Percentiles rank a stretch among this genome's conserved stretches.
phyloP scores from a whole-genome alignment of 2,113 vertebrate species.

The Notothenia coriiceps region DNA sequence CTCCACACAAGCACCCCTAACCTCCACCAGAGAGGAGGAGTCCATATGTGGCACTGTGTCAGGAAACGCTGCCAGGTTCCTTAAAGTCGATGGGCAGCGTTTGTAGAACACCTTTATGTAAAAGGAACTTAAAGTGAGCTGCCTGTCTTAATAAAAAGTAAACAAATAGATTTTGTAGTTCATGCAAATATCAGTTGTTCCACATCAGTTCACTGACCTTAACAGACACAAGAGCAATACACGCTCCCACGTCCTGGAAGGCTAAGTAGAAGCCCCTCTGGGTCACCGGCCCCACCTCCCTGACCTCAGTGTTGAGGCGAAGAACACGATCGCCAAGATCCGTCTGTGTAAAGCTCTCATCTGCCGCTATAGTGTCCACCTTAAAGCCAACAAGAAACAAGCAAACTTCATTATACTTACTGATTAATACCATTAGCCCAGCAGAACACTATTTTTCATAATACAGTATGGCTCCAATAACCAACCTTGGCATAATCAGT shows the following conservation, averaged over 20 bases:
- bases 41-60: slow-evolving; percentile 95
- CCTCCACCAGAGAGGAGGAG: slow-evolving; percentile 97
- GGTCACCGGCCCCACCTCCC: slow-evolving; percentile 94
- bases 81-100: slow-evolving; percentile 93
- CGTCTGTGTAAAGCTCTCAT: slow-evolving; percentile 99
- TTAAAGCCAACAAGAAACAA: slow-evolving; percentile 69
- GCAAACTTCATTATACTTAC: background rate
- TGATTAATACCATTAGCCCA: background rate
- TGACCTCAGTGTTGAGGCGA: slow-evolving; percentile 96
- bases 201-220: slow-evolving; percentile 68
- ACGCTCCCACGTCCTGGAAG: slow-evolving; percentile 97
- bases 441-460: background rate
- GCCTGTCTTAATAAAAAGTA: background rate
- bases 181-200: background rate
- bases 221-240: slow-evolving; percentile 95
- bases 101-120: slow-evolving; percentile 92
- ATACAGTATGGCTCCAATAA: background rate
- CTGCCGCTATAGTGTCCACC: slow-evolving; percentile 98
- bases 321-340: slow-evolving; percentile 98
- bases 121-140: background rate
- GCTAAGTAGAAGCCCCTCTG: slow-evolving; percentile 95
- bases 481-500: slow-evolving; percentile 89
- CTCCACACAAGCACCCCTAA: slow-evolving; percentile 93
- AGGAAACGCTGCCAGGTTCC: slow-evolving; percentile 94
- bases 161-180: background rate